Evolutionary conservation across 2,113 vertebrate genomes (phyloP), one percentile per base, ranked within the genome.

Genomic region (Misgurnus mizolepis): DNA sequence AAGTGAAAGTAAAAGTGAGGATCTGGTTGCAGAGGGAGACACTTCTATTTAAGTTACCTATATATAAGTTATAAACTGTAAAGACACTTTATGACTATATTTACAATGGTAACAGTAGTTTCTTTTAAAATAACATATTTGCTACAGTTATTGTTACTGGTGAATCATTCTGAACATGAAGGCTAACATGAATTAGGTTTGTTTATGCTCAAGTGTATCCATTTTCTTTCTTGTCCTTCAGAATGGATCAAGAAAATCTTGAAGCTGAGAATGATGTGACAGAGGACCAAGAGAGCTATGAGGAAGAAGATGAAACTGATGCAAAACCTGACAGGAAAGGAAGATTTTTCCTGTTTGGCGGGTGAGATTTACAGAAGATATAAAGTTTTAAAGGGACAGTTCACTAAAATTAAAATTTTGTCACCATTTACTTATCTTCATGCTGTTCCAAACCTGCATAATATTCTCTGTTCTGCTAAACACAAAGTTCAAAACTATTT

Each of bases 311-410:
- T 53, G 0, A 58, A 0, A 73, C 81, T 2, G 93, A 94, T 55
- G 95, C 96, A 66, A 95, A 83, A 80, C 96, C 96, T 40, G 94
- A 95, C 73, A 93, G 96, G 87, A 93, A 81, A 27, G 90, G 89
- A 10, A 94, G 94, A 76, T 89, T 92, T n/a, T 81, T 89, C 0
- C 56, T 95, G 2, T 94, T 95, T 87, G 49, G 45, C 14, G 79
- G 50, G 95, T 95, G 84, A 91, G 80, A 83, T 5, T 18, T 4
- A 2, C 0, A 55, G 0, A 7, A 50, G 12, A 9, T 12, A 6
- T 62, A 11, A 17, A 64, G 3, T 4, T 12, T 49, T 56, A 15
- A 39, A 34, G 49, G 69, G 69, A 50, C 2, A 11, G 49, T 50
- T 50, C 47, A 49, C 47, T 12, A 9, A 50, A 12, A 50, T 15